Evolutionary conservation across 2,888 invertebrate genomes (phyloP), one percentile per base, ranked within the genome.

Genomic region (Drosophila kuntzei): DNA sequence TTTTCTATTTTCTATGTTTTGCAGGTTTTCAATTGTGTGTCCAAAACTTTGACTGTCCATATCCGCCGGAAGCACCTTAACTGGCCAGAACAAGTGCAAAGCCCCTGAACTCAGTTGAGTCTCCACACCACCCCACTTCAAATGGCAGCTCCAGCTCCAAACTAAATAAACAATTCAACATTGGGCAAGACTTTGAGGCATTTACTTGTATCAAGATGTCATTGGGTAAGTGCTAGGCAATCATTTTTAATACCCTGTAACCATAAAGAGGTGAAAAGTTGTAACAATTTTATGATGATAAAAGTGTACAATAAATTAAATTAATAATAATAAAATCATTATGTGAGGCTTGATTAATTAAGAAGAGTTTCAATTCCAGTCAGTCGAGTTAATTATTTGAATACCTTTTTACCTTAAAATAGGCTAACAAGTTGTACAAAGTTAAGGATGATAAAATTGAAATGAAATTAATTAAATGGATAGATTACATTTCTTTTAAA

Each of bases 1-100:
- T 61, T 68, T 47, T 41, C 79, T 73, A 77, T 84, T 78, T 87
- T 83, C 86, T 76, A 77, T 79, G 83, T 84, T 85, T 76, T 58
- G 84, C 87, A 90, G 89, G 82, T 85, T 75, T 79, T 68, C 67
- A 67, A 51, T 62, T 68, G 74, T 71, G 66, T 76, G 79, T 66
- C 75, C 71, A 74, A 82, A 81, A 87, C 60, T 74, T 85, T 78
- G 87, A 70, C 78, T 71, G 51, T 11, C 68, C 66, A 71, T 85
- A 83, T 89, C 89, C 90, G 90, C 85, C 89, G 89, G 89, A 89
- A 90, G 80, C 82, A 49, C 90, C 85, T 84, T 79, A 84, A 75
- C 68, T 53, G 77, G 80, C 60, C 66, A 80, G 76, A 87, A 90
- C 87, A 90, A 89, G 87, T 90, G 86, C 81, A 87, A 72, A 88